Conservation (phyloP, 2,797 vertebrate genomes). For the Apogon talboti region DNA sequence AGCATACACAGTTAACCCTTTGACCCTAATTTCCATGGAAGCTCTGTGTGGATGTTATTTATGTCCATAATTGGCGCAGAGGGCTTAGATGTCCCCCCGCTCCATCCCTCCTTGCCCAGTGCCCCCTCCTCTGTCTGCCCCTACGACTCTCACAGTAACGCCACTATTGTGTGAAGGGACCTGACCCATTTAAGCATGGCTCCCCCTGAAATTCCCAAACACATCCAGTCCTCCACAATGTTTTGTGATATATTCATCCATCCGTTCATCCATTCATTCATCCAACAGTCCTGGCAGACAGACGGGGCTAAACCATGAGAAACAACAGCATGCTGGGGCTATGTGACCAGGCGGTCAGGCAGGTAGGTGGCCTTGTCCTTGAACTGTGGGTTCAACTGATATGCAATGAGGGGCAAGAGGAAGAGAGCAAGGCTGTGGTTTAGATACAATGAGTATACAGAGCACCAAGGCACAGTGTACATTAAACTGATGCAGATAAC, state of each 20-base stretch:
- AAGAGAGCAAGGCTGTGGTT: conserved; percentile 25
- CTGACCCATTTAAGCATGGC: conserved; percentile 81
- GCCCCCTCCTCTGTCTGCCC: conserved; percentile 48
- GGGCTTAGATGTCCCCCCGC: conserved; percentile 50
- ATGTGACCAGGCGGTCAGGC: conserved; percentile 66
- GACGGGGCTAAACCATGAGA: conserved; percentile 57
- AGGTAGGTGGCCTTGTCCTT: conserved; percentile 72
- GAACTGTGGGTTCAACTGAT: conserved; percentile 53
- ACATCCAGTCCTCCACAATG: conserved; percentile 67
- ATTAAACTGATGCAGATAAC: conserved; percentile 25
- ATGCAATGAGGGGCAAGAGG: conserved; percentile 29
- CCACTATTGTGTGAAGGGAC: conserved; percentile 74
- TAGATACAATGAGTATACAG: conserved; percentile 31
- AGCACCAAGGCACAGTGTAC: conserved; percentile 4
- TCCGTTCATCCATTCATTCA: conserved; percentile 72
- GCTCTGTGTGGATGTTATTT: conserved; percentile 77
- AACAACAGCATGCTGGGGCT: conserved; percentile 62
- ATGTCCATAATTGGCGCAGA: conserved; percentile 77
- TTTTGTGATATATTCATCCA: conserved; percentile 75
- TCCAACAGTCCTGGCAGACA: conserved; percentile 60
- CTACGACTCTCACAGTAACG: conserved; percentile 71
- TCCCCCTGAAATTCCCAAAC: conserved; percentile 70
- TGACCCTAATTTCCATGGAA: conserved; percentile 75
- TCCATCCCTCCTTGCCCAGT: conserved; percentile 17
- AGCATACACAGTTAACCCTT: conserved; percentile 73